phyloP scores from a whole-genome alignment of 2,888 invertebrate genomes.

The Podabrus alpinus region DNA sequence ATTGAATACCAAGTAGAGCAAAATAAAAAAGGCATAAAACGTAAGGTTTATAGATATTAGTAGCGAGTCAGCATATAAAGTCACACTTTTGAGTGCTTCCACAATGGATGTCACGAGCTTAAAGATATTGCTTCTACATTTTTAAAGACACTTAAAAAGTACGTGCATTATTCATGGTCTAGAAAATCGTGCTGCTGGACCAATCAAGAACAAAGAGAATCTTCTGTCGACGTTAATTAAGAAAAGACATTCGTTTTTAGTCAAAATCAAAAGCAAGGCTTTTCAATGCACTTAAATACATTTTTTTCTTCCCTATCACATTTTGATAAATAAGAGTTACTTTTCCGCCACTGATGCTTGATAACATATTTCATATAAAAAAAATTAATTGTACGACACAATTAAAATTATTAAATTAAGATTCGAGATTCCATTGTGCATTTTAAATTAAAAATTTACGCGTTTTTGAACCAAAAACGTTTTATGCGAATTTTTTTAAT shows the following conservation, averaged over 20 bases:
- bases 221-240: conserved; percentile 28
- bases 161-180: conserved; percentile 31
- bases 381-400: not conserved
- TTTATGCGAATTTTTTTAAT: not conserved
- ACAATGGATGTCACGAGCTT: conserved; percentile 31
- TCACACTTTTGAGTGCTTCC: conserved; percentile 22
- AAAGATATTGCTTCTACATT: conserved; percentile 32
- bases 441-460: not conserved
- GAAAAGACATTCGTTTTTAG: conserved; percentile 19
- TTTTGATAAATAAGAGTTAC: not conserved
- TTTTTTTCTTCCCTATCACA: not conserved
- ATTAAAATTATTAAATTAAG: not conserved
- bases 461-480: not conserved
- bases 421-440: not conserved
- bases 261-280: conserved; percentile 15
- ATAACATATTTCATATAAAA: not conserved
- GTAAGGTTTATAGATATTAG: conserved; percentile 2
- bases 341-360: not conserved
- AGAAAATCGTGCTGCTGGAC: conserved; percentile 24
- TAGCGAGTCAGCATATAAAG: conserved; percentile 18
- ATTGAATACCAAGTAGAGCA: not conserved
- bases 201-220: conserved; percentile 25
- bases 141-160: conserved; percentile 28
- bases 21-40: not conserved
- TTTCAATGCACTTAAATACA: conserved; percentile 21